A percentile compares a stretch with the other conserved stretches of the same genome.
phyloP scores from a whole-genome alignment of 2,797 vertebrate genomes.

The Gymnothorax reevesii region DNA sequence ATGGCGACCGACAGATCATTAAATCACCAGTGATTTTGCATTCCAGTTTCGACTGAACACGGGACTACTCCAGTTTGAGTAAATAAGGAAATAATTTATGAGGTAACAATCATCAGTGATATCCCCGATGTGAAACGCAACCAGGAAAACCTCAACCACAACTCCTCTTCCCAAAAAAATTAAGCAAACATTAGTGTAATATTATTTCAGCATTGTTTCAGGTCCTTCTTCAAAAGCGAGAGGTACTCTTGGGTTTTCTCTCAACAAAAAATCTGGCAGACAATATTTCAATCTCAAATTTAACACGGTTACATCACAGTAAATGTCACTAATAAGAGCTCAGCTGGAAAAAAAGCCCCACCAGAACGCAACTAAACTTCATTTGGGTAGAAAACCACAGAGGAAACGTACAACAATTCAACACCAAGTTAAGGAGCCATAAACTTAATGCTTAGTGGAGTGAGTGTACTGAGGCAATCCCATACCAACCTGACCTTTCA shows the following conservation, averaged over 20 bases:
- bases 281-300: neutral
- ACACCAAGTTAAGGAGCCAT: neutral
- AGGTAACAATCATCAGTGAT: neutral
- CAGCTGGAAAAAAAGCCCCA: neutral
- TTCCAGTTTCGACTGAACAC: neutral
- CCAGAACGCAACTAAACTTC: neutral
- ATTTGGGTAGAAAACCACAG: neutral
- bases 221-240: neutral
- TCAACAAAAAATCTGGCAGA: neutral
- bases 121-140: neutral
- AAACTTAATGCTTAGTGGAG: neutral
- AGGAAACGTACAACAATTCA: neutral
- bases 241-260: neutral
- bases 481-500: neutral
- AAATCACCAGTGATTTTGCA: neutral
- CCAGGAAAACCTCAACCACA: neutral
- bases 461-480: neutral
- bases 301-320: neutral
- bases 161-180: neutral
- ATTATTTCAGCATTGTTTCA: neutral
- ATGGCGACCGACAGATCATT: neutral
- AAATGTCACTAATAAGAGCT: neutral
- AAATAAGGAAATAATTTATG: neutral
- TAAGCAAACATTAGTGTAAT: neutral
- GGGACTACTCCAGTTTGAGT: neutral